Evolutionary conservation across 1,140 invertebrate species (phyloP).

Genomic region (Mesaphorura yosii): DNA sequence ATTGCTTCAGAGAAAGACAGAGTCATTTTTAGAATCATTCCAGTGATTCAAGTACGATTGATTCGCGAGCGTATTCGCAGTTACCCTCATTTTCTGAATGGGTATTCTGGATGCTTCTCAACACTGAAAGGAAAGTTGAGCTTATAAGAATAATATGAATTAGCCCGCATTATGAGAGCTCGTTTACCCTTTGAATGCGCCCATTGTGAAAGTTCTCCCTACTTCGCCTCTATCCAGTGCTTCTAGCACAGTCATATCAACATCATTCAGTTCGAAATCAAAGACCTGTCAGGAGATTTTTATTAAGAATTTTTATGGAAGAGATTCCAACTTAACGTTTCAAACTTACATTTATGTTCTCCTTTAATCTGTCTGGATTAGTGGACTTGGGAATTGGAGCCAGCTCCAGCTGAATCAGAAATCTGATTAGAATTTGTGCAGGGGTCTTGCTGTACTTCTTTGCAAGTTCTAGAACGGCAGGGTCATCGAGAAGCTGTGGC

Average conservation of each 20-base stretch:
- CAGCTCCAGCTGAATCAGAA: conserved; percentile 34
- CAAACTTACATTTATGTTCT: conserved; percentile 34
- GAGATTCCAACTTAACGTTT: not conserved
- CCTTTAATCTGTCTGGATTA: conserved; percentile 33
- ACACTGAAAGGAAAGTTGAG: no score
- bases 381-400: conserved; percentile 39
- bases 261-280: conserved; percentile 35
- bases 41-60: no score
- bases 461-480: conserved; percentile 34
- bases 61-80: no score
- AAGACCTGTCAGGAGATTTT: conserved; percentile 32
- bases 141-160: no score
- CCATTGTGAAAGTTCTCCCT: no score
- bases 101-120: no score
- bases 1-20: no score
- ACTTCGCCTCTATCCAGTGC: conserved; percentile 28
- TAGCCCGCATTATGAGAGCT: no score
- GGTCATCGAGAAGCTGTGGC: conserved; percentile 33
- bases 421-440: conserved; percentile 39
- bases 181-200: no score
- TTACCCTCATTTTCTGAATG: no score
- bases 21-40: no score
- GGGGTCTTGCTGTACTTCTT: conserved; percentile 33
- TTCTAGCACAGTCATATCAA: conserved; percentile 36
- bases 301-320: not conserved